Evolutionary conservation across 2,888 invertebrate species (phyloP).

Genomic region (Cataglyphis cursor): DNA sequence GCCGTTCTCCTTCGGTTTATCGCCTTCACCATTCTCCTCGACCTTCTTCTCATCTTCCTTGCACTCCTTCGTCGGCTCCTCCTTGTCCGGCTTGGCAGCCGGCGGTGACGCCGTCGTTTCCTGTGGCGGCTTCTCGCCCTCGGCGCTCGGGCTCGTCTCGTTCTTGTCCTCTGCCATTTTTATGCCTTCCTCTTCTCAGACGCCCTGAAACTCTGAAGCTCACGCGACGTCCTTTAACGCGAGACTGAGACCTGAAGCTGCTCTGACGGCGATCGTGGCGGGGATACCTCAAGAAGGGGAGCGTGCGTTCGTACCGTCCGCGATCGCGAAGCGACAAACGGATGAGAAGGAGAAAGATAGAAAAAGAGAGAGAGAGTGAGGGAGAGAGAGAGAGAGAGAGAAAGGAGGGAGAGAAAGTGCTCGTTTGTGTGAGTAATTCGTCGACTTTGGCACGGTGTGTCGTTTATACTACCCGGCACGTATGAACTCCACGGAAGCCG

Average conservation of each 20-base stretch:
- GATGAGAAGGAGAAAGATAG: neutral
- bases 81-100: conserved; percentile 79
- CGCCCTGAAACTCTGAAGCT: conserved; percentile 48
- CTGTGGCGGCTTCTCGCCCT: conserved; percentile 88
- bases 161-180: conserved; percentile 85
- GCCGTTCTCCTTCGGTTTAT: conserved; percentile 85
- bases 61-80: conserved; percentile 85
- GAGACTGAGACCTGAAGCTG: conserved; percentile 28
- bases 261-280: conserved; percentile 31
- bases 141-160: conserved; percentile 86
- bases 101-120: conserved; percentile 85
- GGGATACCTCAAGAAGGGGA: conserved; percentile 44
- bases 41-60: conserved; percentile 88
- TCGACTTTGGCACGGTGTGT: conserved; percentile 53
- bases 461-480: conserved; percentile 58
- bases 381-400: conserved; percentile 25
- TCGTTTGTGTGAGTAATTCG: conserved; percentile 47
- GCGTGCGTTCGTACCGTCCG: conserved; percentile 46
- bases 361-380: conserved; percentile 1
- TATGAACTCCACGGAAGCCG: conserved; percentile 79
- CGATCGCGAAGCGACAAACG: conserved; percentile 35
- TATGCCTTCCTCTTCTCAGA: conserved; percentile 31
- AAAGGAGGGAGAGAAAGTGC: conserved; percentile 46
- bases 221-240: conserved; percentile 51
- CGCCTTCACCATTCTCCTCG: conserved; percentile 85